These are phyloP conservation scores for Solen grandis DNA, from an alignment of 1,140 invertebrate species.

Conservation along the genomic window DNA sequence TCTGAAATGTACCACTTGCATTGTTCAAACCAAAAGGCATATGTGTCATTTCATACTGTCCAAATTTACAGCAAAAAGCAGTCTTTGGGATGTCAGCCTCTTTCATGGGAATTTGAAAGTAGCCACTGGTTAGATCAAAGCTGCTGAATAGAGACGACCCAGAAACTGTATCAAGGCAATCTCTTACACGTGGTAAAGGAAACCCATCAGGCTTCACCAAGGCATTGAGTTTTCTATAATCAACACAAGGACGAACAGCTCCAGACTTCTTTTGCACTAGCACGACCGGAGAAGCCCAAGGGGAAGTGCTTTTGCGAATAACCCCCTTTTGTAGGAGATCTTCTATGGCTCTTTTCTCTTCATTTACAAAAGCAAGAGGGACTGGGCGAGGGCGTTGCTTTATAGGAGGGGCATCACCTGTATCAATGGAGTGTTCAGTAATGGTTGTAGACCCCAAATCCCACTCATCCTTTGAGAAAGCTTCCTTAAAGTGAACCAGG, in stretches of 20 bases:
- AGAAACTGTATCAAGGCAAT: constrained; percentile 13
- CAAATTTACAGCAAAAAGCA: constrained; percentile 24
- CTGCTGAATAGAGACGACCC: background rate
- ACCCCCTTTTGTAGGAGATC: constrained; percentile 1
- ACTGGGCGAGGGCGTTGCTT: background rate
- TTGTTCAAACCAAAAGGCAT: constrained; percentile 7
- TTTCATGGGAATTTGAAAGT: constrained; percentile 76
- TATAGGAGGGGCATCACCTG: constrained; percentile 17
- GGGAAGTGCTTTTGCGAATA: background rate
- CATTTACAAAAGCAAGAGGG: background rate
- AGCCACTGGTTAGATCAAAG: constrained; percentile 37
- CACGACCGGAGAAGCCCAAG: constrained; percentile 18
- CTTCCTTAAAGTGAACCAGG: background rate
- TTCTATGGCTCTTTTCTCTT: background rate
- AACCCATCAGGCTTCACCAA: constrained; percentile 1
- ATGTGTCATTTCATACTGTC: background rate
- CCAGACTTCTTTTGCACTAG: constrained; percentile 24
- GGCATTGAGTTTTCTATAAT: constrained; percentile 3
- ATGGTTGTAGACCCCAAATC: constrained; percentile 5
- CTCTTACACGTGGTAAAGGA: background rate
- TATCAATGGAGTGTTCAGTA: constrained; percentile 9
- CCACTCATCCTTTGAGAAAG: constrained; percentile 17
- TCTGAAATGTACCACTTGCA: background rate
- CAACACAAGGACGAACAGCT: constrained; percentile 3
- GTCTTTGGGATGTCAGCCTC: constrained; percentile 73